Base-by-base conservation (phyloP, 1,140 invertebrate species). In the Eueides isabella region DNA sequence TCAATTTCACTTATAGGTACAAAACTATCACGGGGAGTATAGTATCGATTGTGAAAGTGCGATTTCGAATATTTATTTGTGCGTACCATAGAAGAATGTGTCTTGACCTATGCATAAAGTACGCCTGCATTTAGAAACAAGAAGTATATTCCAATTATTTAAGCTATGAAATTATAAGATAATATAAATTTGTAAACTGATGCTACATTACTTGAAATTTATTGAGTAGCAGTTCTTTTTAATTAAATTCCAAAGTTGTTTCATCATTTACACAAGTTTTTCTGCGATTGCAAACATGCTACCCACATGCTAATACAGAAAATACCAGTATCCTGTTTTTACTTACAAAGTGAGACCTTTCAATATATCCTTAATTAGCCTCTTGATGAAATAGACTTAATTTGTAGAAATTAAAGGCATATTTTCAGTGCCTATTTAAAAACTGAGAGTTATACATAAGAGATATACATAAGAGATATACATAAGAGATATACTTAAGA, bases 201-300 rank as follows among this genome's bases (percentile, higher is more conserved):
- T 11, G 23, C 44, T 2, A 38, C 5, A 23, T 23, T 1, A 23
- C 19, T 55, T 23, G n/a, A 48, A 48, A 48, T 23, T 9, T 55
- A 23, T 55, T 55, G 19, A 11, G 19, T 12, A 55, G 26, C 19
- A 55, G 11, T 26, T 55, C 3, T 55, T 55, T 26, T 26, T 55
- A 55, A 55, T 55, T 55, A 26, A 55, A 55, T 55, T 26, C 48
- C 48, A 55, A 55, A 55, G 48, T 23, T 1, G 9, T 55, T 55
- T 55, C 48, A 26, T 26, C 5, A 55, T 55, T 55, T 12, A 26
- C 23, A 0, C 48, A 0, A 6, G 48, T 55, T 55, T 26, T 55
- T 55, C 48, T 55, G 26, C 19, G 48, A 55, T 55, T 55, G 48
- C 48, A 55, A 2, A 55, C 11, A 55, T 55, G 9, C 11, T 11